phyloP scores from a whole-genome alignment of 2,113 vertebrate species.

The Dasyurus viverrinus region DNA sequence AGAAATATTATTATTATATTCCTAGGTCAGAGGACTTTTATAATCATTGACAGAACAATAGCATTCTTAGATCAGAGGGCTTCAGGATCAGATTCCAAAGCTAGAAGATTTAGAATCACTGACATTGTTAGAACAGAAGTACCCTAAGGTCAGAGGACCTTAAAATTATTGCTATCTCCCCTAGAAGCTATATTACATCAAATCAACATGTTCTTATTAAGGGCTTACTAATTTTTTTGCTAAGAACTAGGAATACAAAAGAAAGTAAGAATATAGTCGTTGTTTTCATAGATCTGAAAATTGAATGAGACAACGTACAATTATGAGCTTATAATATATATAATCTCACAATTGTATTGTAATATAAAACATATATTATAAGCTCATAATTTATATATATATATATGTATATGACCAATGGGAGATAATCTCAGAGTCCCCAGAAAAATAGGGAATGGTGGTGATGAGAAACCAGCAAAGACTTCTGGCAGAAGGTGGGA shows the following conservation, averaged over 20 bases:
- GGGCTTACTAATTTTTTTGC: neutral
- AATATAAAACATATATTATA: too few relatives aligned
- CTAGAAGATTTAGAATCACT: too few relatives aligned
- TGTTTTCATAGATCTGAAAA: neutral
- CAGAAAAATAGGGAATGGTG: neutral
- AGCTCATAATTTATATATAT: too few relatives aligned
- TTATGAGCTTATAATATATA: neutral
- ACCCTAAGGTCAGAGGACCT: too few relatives aligned
- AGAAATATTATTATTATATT: too few relatives aligned
- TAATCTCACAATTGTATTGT: too few relatives aligned
- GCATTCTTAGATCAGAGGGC: too few relatives aligned
- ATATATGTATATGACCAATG: neutral
- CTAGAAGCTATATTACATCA: neutral
- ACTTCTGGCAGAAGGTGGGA: neutral
- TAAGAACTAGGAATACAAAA: neutral
- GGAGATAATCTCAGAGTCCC: neutral
- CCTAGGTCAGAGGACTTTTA: too few relatives aligned
- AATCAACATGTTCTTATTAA: neutral
- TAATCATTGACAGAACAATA: too few relatives aligned
- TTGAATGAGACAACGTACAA: neutral
- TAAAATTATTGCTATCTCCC: too few relatives aligned
- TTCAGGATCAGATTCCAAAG: too few relatives aligned
- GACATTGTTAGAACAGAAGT: too few relatives aligned
- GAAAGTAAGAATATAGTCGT: neutral
- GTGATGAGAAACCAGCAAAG: neutral